Conservation (phyloP, 1,140 invertebrate species). For the Penaeus vannamei region DNA sequence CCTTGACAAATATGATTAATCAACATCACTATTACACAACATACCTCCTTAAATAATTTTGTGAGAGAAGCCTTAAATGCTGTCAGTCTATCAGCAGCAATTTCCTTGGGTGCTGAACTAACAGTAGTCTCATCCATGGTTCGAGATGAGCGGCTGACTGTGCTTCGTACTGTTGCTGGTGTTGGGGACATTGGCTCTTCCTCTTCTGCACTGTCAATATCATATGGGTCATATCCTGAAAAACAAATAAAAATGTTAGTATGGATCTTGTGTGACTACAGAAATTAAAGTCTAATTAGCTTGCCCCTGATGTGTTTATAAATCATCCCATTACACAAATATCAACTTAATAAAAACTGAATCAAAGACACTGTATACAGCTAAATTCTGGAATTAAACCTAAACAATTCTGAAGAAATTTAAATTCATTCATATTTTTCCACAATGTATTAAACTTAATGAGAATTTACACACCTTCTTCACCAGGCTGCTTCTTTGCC, state of each 20-base stretch:
- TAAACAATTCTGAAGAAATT: conserved; percentile 1
- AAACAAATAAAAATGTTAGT: neutral
- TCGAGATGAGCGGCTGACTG: conserved; percentile 20
- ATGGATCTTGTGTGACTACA: neutral
- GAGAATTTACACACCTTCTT: conserved; percentile 25
- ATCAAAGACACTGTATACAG: neutral
- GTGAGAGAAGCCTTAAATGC: conserved; percentile 47
- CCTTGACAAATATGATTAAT: neutral
- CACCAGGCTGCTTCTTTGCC: conserved; percentile 46
- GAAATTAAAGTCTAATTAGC: neutral
- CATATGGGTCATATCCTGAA: conserved; percentile 59
- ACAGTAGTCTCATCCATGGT: neutral
- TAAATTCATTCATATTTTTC: too few relatives aligned
- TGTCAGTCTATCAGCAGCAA: conserved; percentile 32
- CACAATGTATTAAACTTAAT: too few relatives aligned
- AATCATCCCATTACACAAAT: neutral
- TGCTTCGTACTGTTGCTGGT: conserved; percentile 33
- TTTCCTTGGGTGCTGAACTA: conserved; percentile 34
- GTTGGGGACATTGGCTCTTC: conserved; percentile 45
- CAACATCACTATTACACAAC: neutral
- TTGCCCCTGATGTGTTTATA: neutral
- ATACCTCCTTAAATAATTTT: conserved; percentile 51
- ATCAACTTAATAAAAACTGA: neutral
- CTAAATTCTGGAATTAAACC: neutral
- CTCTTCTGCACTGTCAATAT: conserved; percentile 54